Evolutionary conservation across 2,113 vertebrate species (phyloP).

Genomic region (Petroica traversi): DNA sequence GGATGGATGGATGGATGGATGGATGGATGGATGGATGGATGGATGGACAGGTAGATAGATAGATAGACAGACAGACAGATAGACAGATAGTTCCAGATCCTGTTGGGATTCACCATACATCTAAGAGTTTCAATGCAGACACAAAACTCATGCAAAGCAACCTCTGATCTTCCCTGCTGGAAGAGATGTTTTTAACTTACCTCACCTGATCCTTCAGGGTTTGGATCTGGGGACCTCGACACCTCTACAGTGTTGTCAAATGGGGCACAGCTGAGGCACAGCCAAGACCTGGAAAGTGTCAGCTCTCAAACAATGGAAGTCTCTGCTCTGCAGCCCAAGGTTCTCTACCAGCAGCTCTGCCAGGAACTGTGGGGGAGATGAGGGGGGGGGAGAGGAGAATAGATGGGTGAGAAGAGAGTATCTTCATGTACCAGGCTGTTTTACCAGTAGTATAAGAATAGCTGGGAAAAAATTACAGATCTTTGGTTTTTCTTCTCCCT

Average conservation of each 20-base stretch:
- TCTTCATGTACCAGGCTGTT: background rate
- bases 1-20: too few species aligned
- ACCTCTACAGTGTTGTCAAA: fast-evolving
- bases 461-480: background rate
- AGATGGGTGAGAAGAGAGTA: background rate
- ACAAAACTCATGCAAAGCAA: background rate
- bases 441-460: background rate
- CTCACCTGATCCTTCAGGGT: background rate
- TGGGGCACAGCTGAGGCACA: background rate
- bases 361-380: background rate
- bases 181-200: background rate
- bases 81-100: background rate
- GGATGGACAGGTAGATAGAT: too few species aligned
- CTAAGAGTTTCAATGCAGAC: background rate
- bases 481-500: background rate
- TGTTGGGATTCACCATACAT: background rate
- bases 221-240: background rate
- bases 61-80: background rate
- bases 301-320: background rate
- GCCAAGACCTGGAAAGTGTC: background rate
- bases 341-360: background rate
- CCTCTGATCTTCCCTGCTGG: background rate
- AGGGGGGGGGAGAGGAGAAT: background rate
- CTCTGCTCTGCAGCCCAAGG: background rate
- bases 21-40: background rate